Base-by-base conservation (phyloP, 2,113 vertebrate genomes). In the Collichthys lucidus region DNA sequence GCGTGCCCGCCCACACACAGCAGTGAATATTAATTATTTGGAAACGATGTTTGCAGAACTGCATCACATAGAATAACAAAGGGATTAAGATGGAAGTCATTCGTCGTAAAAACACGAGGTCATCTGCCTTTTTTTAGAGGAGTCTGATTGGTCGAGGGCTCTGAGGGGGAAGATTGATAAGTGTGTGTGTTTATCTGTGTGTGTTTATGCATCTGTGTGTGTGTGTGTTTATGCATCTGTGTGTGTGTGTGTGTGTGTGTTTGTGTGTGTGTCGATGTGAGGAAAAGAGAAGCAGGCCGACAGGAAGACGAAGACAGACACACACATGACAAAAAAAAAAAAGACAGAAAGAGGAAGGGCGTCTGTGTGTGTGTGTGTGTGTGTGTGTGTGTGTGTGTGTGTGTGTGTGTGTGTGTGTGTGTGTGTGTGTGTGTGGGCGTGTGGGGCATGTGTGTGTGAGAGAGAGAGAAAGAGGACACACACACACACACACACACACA, bases 221-320 rank as follows among this genome's bases (percentile, higher is more conserved):
- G 19, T 69, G 56, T 76, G 20, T 75, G 49, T 77, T 11, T 71
- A 46, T 49, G 49, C 49, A 44, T 60, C 55, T 49, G 53, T 60
- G 65, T n/a, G 65, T 40, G 65, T 8, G 5, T 35, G 22, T 57
- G 69, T 46, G 44, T 22, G 19, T 17, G 50, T 3, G 17, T 62
- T 8, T 60, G 26, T 29, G 22, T 17, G 50, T 3, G 17, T 62
- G 11, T 7, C 7, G 35, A 35, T 60, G 26, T 19, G n/a, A 40
- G 35, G 50, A 86, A 83, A 86, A 57, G 53, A 77, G 75, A 82
- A 82, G 79, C 29, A 60, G 35, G 15, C 12, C 47, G 11, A 59
- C 59, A 35, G 77, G 73, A 86, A 78, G 68, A 61, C 17, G 0
- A 5, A 64, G 14, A 19, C 29, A 52, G 60, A 86, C 31, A 35